phyloP scores from a whole-genome alignment of 2,113 vertebrate species.

The Urocolius indicus region DNA sequence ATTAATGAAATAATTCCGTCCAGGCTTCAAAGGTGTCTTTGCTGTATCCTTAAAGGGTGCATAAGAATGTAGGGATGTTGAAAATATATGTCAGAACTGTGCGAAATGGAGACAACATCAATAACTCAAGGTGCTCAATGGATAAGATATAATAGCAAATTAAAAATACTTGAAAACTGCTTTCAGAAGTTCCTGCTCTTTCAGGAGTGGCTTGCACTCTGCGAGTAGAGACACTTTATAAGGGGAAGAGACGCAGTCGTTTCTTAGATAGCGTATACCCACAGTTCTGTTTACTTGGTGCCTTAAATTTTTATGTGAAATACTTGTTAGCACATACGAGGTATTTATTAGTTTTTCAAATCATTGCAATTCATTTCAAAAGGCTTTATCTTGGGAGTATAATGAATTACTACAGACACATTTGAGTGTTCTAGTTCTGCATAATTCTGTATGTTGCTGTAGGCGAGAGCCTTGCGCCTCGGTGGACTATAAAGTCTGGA shows the following conservation, averaged over 20 bases:
- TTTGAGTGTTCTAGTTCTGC: constrained; percentile 50
- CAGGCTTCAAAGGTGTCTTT: neutral
- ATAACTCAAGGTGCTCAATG: neutral
- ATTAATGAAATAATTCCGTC: neutral
- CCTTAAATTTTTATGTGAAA: constrained; percentile 1
- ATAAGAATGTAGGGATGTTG: neutral
- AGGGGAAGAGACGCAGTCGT: neutral
- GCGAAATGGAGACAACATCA: neutral
- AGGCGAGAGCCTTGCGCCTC: constrained; percentile 47
- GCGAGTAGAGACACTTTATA: neutral
- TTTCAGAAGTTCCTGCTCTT: neutral
- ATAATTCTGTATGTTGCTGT: constrained; percentile 56
- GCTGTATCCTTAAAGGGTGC: neutral
- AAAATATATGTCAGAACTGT: neutral
- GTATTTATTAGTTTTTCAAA: constrained; percentile 55
- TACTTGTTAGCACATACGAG: neutral
- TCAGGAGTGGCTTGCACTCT: neutral
- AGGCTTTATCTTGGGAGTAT: constrained; percentile 16
- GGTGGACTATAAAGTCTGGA: constrained; percentile 64
- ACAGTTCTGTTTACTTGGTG: neutral
- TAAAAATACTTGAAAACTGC: neutral
- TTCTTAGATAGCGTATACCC: neutral
- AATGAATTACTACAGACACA: constrained; percentile 55
- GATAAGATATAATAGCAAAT: neutral
- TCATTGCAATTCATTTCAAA: constrained; percentile 36